Evolutionary conservation across 2,888 invertebrate species (phyloP).

Genomic region (Torymus auratus): DNA sequence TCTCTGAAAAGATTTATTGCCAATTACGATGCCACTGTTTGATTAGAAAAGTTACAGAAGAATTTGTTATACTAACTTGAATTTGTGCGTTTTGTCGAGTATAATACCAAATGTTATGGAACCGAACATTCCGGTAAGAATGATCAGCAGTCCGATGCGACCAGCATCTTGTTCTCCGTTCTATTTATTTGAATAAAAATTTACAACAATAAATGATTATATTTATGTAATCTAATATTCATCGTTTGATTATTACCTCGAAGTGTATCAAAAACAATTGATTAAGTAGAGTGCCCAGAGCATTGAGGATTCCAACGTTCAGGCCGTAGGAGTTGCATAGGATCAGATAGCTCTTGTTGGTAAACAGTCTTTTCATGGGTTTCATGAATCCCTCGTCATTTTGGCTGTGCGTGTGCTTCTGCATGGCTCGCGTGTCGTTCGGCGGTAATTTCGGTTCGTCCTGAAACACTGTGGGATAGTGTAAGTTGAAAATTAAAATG

Average conservation of each 20-base stretch:
- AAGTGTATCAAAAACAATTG: constrained; percentile 76
- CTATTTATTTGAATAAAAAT: constrained; percentile 68
- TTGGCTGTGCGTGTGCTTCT: constrained; percentile 62
- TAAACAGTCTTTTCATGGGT: constrained; percentile 78
- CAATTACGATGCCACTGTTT: too few relatives aligned
- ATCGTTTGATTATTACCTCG: constrained; percentile 67
- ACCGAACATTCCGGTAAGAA: constrained; percentile 82
- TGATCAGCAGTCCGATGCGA: constrained; percentile 81
- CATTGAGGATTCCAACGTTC: constrained; percentile 86
- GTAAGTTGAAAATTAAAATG: constrained; percentile 16
- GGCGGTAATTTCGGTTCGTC: constrained; percentile 80
- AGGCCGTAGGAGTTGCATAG: constrained; percentile 83
- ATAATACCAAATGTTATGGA: constrained; percentile 81
- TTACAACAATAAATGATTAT: constrained; percentile 20
- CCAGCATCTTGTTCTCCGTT: constrained; percentile 79
- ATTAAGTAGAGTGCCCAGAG: constrained; percentile 82
- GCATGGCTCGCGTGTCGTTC: constrained; percentile 73
- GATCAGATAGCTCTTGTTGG: constrained; percentile 79
- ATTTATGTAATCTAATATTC: too few relatives aligned
- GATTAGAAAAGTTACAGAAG: too few relatives aligned
- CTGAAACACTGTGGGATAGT: constrained; percentile 78
- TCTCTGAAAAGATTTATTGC: constrained; percentile 75
- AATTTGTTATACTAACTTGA: constrained; percentile 78
- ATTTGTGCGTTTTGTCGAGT: constrained; percentile 82
- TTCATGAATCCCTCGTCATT: constrained; percentile 62